phyloP scores from a whole-genome alignment of 1,140 invertebrate genomes.

The Pinna nobilis region DNA sequence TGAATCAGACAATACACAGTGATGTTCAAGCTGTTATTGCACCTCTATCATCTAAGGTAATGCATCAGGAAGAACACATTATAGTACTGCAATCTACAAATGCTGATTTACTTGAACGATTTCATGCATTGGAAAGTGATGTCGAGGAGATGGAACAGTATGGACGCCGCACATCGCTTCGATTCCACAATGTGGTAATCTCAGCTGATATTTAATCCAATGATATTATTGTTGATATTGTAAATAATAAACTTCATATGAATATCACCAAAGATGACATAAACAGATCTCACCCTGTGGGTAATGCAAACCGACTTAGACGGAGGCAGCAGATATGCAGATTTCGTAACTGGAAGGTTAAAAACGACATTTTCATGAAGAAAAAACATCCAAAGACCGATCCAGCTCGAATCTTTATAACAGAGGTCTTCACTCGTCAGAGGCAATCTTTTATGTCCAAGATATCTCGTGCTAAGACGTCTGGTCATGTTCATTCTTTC shows the following conservation, averaged over 20 bases:
- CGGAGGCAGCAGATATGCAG: background rate
- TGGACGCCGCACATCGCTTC: background rate
- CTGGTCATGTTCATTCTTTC: background rate
- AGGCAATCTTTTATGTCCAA: background rate
- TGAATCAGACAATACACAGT: background rate
- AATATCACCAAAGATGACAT: background rate
- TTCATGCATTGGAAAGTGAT: background rate
- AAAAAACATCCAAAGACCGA: slow-evolving; percentile 1
- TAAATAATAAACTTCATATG: background rate
- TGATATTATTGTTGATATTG: background rate
- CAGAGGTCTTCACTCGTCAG: background rate
- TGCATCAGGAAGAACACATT: background rate
- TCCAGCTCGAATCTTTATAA: background rate
- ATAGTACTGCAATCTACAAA: background rate
- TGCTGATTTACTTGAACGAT: background rate
- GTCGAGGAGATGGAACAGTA: background rate
- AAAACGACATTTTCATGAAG: background rate
- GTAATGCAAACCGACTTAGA: background rate
- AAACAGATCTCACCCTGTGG: background rate
- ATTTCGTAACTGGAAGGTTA: background rate
- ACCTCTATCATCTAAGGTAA: background rate
- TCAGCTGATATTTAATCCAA: background rate
- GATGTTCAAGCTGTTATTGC: background rate
- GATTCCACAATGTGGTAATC: background rate
- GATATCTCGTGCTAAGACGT: background rate